Evolutionary conservation across 2,797 vertebrate genomes (phyloP), one percentile per base, ranked within the genome.

Genomic region (Hyperoplus lanceolatus): DNA sequence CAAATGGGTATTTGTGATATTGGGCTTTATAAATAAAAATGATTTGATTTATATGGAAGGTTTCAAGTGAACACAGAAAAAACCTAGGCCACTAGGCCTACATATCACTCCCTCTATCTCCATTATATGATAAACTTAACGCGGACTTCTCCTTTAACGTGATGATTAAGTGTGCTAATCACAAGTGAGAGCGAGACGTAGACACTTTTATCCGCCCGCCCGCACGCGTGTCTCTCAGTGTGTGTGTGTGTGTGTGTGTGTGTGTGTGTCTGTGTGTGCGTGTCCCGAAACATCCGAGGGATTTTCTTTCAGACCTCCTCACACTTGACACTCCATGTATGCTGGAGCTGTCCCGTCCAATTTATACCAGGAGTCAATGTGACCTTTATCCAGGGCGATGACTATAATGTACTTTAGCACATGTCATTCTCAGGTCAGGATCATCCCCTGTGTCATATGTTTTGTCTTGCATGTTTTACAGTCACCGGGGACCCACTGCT

Each of bases 321-420:
- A 90, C 92, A 93, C 94, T 94, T 92, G 93, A 95, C 94, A 93
- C 93, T 89, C 79, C 82, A 85, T 93, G 92, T 94, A 93, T 94
- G 92, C 91, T 84, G 78, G 85, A 92, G 93, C 95, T 95, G 94
- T 96, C 95, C 93, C 82, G 87, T 95, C 91, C 89, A 92, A 94
- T 96, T 95, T 95, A 93, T 90, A 93, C 74, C 89, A 92, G 82
- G 79, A 91, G 86, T 85, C 94, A 94, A 93, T 91, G 92, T 96
- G 95, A 96, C 95, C 96, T 96, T 96, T 95, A 95, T 95, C 87
- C 90, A 15, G 29, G 81, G 93, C 93, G 69, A 89, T 95, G 94
- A 95, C 92, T 91, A 74, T 95, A 94, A 96, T 95, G 93, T 89
- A 90, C 90, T 94, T 94, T 90, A 95, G 94, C 95, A 95, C 94